Percentiles rank a stretch among this genome's conserved stretches.
These are phyloP conservation scores for Myxocyprinus asiaticus DNA, from an alignment of 2,113 vertebrate species.

Conservation along the genomic window DNA sequence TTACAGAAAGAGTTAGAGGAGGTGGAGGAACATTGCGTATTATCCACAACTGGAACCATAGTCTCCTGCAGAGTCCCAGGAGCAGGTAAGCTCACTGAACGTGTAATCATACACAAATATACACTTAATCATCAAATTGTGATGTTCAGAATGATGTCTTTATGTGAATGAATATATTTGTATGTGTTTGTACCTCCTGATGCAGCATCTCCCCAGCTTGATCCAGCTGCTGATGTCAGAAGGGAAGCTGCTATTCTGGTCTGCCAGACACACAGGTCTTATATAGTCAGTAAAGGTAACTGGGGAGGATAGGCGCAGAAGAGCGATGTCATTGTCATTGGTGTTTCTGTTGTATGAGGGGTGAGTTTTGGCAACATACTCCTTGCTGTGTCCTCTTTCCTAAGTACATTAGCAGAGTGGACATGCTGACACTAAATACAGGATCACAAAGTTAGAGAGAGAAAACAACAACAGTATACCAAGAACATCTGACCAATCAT, in stretches of 20 bases:
- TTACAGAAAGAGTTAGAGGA: constrained; percentile 3
- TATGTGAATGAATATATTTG: neutral
- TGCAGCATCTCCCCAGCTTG: constrained; percentile 70
- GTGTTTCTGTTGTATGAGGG: constrained; percentile 44
- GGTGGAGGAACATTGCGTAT: neutral
- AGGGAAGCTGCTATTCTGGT: constrained; percentile 48
- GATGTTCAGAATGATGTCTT: neutral
- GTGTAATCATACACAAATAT: neutral
- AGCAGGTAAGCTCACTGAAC: constrained; percentile 20
- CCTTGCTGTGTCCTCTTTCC: constrained; percentile 32
- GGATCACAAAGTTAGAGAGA: neutral
- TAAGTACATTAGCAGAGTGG: constrained; percentile 16
- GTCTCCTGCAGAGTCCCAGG: constrained; percentile 42
- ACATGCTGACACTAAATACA: neutral
- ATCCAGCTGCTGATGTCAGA: constrained; percentile 50
- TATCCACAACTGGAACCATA: constrained; percentile 6
- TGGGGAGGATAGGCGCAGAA: constrained; percentile 62
- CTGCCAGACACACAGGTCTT: constrained; percentile 75
- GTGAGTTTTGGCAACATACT: constrained; percentile 19
- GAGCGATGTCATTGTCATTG: constrained; percentile 72
- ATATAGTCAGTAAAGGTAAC: constrained; percentile 54
- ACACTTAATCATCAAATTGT: neutral
- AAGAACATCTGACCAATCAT: too few species aligned
- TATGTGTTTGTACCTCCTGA: constrained; percentile 11
- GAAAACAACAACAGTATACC: too few species aligned